Conservation (phyloP, 1,140 invertebrate genomes). For the Adoxophyes honmai region DNA sequence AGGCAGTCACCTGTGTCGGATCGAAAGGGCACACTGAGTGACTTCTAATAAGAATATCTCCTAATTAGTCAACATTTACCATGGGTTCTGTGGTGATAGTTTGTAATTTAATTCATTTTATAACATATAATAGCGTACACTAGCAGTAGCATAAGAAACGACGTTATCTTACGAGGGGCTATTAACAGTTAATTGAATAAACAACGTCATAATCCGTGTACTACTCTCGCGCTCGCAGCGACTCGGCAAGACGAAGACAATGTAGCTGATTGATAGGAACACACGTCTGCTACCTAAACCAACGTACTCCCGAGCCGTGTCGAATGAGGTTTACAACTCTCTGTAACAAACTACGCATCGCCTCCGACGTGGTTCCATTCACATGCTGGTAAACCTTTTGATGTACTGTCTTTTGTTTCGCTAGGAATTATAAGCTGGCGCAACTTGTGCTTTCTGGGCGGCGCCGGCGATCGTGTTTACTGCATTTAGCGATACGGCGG, state of each 20-base stretch:
- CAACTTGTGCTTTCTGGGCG: slow-evolving; percentile 13
- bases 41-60: too few species aligned
- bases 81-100: too few species aligned
- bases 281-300: not conserved
- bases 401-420: slow-evolving; percentile 32
- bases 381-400: slow-evolving; percentile 30
- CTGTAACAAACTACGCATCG: slow-evolving; percentile 27
- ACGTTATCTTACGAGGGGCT: slow-evolving; percentile 8
- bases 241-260: slow-evolving; percentile 7
- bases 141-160: not conserved
- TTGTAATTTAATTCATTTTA: too few species aligned
- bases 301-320: slow-evolving; percentile 18
- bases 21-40: too few species aligned
- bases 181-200: slow-evolving; percentile 15
- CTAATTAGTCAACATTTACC: too few species aligned
- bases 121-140: not conserved
- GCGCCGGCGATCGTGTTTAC: slow-evolving; percentile 19
- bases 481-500: slow-evolving; percentile 32
- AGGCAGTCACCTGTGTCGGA: too few species aligned
- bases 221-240: not conserved
- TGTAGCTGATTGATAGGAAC: slow-evolving; percentile 11
- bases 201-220: slow-evolving; percentile 13
- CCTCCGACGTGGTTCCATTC: slow-evolving; percentile 24
- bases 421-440: slow-evolving; percentile 18
- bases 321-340: slow-evolving; percentile 28